Percentiles rank a stretch among this genome's conserved stretches.
These are phyloP conservation scores for Cirrhinus mrigala DNA, from an alignment of 2,797 vertebrate genomes.

Conservation along the genomic window DNA sequence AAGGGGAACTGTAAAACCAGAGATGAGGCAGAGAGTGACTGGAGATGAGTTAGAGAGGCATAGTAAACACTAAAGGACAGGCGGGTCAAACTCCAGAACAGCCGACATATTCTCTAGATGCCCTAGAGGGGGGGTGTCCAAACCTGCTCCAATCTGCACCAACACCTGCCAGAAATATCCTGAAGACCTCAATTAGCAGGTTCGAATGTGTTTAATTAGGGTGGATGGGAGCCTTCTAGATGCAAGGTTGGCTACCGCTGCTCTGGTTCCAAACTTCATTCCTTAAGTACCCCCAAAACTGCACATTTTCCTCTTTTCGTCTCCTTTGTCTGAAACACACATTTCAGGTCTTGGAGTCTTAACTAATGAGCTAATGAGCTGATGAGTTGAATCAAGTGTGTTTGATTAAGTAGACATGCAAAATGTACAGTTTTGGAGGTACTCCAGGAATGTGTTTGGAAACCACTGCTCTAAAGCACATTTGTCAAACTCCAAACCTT, in stretches of 20 bases:
- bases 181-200: neutral
- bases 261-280: neutral
- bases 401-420: neutral
- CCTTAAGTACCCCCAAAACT: neutral
- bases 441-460: neutral
- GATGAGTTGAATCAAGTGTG: neutral
- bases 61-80: constrained; percentile 18
- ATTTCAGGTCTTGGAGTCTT: neutral
- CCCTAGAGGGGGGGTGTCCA: neutral
- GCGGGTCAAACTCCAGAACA: constrained; percentile 6
- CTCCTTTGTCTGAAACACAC: neutral
- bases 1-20: constrained; percentile 4
- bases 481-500: neutral
- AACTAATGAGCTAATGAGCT: neutral
- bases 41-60: neutral
- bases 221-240: neutral
- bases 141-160: neutral
- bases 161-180: neutral
- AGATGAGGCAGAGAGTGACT: constrained; percentile 20
- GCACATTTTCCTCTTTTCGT: neutral
- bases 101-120: neutral
- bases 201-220: constrained; percentile 3
- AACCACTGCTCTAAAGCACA: neutral
- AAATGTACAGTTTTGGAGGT: neutral
- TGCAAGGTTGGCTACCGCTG: neutral